Evolutionary conservation across 2,797 vertebrate genomes (phyloP), one percentile per base, ranked within the genome.

Genomic region (Melanotaenia pygmaea): DNA sequence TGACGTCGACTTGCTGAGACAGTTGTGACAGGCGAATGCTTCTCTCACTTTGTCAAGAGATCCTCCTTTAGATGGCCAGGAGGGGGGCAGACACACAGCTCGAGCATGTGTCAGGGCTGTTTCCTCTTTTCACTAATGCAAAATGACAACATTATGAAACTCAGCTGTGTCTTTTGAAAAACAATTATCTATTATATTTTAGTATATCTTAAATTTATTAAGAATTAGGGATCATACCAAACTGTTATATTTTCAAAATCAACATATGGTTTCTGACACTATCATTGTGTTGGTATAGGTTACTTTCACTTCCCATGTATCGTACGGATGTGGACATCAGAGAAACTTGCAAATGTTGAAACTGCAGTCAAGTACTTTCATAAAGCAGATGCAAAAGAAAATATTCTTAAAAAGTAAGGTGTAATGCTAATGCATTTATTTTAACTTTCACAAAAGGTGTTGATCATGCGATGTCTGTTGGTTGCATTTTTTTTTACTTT

Each of bases 11-110:
- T 68, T 67, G 30, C 40, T 80, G 70, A 72, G 79, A 73, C 68
- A 58, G 63, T 83, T 78, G 73, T 62, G 63, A 85, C 80, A 86
- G 71, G 77, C 82, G 76, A 79, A 77, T 86, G 85, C 69, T 79
- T 38, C 70, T 75, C 26, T 79, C 60, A 67, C 12, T 50, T 37
- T 83, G 79, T 72, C 64, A 78, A 70, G 50, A 82, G 62, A 77
- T 85, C 81, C 75, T 88, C 76, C 69, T 77, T 43, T 24, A 53
- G 37, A 63, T 34, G 58, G n/a, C 6, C 24, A 53, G 67, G 61
- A 8, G 82, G 64, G 54, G 67, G 68, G 70, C 64, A 34, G 56
- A 63, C 22, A 12, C 51, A 32, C 38, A 60, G 51, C 24, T 1
- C 11, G 1, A 54, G 56, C 20, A 28, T 2, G 32, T 59, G 40